Conservation (phyloP, 1,140 invertebrate genomes). For the Pseudomyrmex pallidus region DNA sequence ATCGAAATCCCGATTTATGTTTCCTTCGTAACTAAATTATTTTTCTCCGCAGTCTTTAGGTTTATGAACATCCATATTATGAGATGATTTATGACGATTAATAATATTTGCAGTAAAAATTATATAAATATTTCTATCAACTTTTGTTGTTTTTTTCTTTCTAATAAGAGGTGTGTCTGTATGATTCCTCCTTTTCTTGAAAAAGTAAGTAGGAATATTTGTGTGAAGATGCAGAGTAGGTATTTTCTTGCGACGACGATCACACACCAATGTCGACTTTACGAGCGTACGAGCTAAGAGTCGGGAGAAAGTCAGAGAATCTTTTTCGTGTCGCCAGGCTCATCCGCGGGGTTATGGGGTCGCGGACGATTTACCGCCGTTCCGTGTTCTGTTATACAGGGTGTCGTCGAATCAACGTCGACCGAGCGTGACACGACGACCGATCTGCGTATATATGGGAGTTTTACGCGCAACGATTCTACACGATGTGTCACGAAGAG, state of each 20-base stretch:
- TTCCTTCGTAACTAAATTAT: background rate
- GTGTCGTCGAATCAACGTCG: slow-evolving; percentile 44
- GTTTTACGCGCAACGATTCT: slow-evolving; percentile 41
- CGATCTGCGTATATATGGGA: slow-evolving; percentile 29
- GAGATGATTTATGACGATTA: no score
- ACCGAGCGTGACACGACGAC: background rate
- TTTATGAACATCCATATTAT: no score
- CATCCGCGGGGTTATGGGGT: slow-evolving; percentile 37
- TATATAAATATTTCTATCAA: no score
- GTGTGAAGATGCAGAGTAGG: background rate
- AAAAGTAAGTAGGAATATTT: background rate
- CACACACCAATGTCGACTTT: slow-evolving; percentile 33
- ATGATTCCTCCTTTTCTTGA: background rate
- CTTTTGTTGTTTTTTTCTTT: no score
- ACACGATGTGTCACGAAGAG: background rate
- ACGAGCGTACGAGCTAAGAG: background rate
- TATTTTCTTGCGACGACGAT: slow-evolving; percentile 25
- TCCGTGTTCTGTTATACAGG: slow-evolving; percentile 36
- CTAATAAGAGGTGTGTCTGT: background rate
- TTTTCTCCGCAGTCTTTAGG: background rate
- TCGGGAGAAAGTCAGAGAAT: slow-evolving; percentile 28
- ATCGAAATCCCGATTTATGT: slow-evolving; percentile 27
- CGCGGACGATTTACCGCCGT: slow-evolving; percentile 43
- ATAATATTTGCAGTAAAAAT: no score
- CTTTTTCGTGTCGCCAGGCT: slow-evolving; percentile 42